Evolutionary conservation across 1,140 invertebrate species (phyloP).

Genomic region (Chymomyza costata): DNA sequence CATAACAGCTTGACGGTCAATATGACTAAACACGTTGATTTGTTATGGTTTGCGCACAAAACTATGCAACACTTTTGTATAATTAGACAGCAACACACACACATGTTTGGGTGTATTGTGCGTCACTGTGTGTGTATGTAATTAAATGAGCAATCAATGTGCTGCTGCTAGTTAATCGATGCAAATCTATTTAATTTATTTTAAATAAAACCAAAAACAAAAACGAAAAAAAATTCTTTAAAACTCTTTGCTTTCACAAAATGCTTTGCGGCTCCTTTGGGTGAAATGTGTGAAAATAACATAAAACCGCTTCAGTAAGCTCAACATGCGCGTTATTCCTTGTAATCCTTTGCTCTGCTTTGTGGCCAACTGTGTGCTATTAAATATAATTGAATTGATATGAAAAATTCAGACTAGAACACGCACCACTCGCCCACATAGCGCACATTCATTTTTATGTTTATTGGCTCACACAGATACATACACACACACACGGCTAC

Average conservation of each 20-base stretch:
- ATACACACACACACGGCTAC: constrained; percentile 5
- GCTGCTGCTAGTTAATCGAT: too few species aligned
- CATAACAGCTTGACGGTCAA: too few species aligned
- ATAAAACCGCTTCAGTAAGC: too few species aligned
- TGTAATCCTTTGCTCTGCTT: background rate
- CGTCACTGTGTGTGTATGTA: constrained; percentile 16
- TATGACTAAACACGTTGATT: constrained; percentile 25
- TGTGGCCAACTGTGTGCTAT: background rate
- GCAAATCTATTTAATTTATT: too few species aligned
- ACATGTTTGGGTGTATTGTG: constrained; percentile 8
- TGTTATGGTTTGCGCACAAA: constrained; percentile 34
- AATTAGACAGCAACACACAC: too few species aligned
- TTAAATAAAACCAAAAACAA: constrained; percentile 28
- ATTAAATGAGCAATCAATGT: constrained; percentile 11
- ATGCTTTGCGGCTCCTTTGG: too few species aligned
- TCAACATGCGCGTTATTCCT: too few species aligned
- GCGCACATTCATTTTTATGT: constrained; percentile 36
- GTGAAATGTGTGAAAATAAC: too few species aligned
- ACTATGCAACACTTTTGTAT: constrained; percentile 1
- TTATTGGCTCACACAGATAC: constrained; percentile 38
- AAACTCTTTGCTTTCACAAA: too few species aligned
- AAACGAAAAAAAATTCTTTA: too few species aligned
- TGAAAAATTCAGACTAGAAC: constrained; percentile 17
- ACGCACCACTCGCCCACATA: constrained; percentile 27
- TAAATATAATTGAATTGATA: constrained; percentile 37